Evolutionary conservation across 2,888 invertebrate genomes (phyloP).

Genomic region (Antitype chi): DNA sequence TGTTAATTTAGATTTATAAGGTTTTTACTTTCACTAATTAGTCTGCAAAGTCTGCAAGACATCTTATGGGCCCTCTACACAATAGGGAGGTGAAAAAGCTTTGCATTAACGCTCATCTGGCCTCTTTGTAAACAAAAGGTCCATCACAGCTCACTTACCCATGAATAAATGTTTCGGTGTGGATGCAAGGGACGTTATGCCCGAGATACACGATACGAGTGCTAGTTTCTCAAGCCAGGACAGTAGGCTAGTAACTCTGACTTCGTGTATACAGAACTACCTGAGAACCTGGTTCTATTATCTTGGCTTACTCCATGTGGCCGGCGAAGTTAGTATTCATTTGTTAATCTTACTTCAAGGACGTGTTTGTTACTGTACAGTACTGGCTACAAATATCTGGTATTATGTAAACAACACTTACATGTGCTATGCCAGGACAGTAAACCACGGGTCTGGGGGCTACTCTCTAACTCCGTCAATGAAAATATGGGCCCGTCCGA

Average conservation of each 20-base stretch:
- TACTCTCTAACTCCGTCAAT: too few species aligned
- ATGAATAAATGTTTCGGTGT: conserved; percentile 26
- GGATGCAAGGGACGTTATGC: neutral
- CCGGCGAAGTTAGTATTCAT: too few species aligned
- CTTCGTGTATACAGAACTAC: too few species aligned
- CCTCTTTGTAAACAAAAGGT: conserved; percentile 29
- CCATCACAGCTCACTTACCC: conserved; percentile 35
- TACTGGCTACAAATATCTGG: too few species aligned
- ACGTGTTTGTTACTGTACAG: too few species aligned
- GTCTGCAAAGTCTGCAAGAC: conserved; percentile 3
- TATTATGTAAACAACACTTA: too few species aligned
- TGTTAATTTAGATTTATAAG: neutral
- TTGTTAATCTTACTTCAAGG: too few species aligned
- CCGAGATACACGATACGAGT: neutral
- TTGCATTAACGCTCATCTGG: conserved; percentile 13
- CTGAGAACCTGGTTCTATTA: too few species aligned
- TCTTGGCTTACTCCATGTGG: too few species aligned
- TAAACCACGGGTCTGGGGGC: too few species aligned
- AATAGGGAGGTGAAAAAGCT: conserved; percentile 15
- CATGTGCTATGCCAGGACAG: too few species aligned
- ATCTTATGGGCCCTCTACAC: neutral
- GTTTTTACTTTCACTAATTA: neutral
- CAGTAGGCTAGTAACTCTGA: neutral
- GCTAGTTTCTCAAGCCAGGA: neutral
- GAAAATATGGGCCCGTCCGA: too few species aligned